phyloP scores from a whole-genome alignment of 1,140 invertebrate species.

The Ephestia elutella region DNA sequence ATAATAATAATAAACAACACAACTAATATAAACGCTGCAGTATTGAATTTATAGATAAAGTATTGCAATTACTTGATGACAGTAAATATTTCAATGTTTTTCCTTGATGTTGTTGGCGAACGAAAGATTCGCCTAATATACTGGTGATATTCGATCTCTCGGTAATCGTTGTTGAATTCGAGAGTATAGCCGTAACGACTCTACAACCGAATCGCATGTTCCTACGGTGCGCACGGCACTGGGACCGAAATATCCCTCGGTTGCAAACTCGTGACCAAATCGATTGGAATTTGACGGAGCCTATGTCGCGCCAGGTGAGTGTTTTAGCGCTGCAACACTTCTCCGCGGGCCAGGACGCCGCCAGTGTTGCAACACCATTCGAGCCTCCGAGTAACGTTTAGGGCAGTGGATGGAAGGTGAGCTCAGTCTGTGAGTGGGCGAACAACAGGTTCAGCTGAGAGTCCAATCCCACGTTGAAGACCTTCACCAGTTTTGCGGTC shows the following conservation, averaged over 20 bases:
- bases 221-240: slow-evolving; percentile 13
- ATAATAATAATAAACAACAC: neutral
- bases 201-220: slow-evolving; percentile 41
- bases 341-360: slow-evolving; percentile 17
- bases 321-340: slow-evolving; percentile 50
- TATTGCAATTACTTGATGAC: neutral
- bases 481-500: slow-evolving; percentile 73
- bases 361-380: slow-evolving; percentile 57
- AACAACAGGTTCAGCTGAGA: slow-evolving; percentile 80
- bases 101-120: neutral
- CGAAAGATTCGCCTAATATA: neutral
- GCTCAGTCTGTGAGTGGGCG: slow-evolving; percentile 76
- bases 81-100: neutral
- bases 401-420: slow-evolving; percentile 76
- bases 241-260: slow-evolving; percentile 29
- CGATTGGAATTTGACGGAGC: slow-evolving; percentile 57
- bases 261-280: slow-evolving; percentile 59
- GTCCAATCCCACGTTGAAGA: slow-evolving; percentile 80
- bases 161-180: neutral
- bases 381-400: slow-evolving; percentile 35
- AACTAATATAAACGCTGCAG: neutral
- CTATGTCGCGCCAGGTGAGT: slow-evolving; percentile 53
- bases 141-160: neutral
- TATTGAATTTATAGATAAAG: neutral
- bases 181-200: slow-evolving; percentile 22